These are phyloP conservation scores for Entelurus aequoreus DNA, from an alignment of 2,113 vertebrate genomes.

Conservation along the genomic window DNA sequence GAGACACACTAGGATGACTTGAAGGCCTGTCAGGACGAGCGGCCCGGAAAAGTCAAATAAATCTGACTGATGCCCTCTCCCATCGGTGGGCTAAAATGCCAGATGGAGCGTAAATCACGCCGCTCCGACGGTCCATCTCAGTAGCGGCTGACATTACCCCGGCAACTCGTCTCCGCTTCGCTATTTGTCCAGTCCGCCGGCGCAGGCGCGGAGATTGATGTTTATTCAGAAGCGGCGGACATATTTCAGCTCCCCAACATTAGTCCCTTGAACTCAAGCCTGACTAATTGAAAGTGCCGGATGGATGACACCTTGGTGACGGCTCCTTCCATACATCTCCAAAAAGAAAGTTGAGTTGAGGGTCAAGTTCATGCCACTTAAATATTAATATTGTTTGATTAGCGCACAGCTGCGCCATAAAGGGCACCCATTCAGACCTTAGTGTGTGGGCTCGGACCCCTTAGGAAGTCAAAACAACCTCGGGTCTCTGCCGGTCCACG, in stretches of 20 bases:
- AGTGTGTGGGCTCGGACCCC: slow-evolving; percentile 32
- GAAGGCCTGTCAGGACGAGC: slow-evolving; percentile 68
- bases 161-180: slow-evolving; percentile 66
- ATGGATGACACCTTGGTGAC: neutral
- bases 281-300: slow-evolving; percentile 57
- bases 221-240: slow-evolving; percentile 70
- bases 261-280: slow-evolving; percentile 55
- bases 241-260: slow-evolving; percentile 72
- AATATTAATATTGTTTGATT: slow-evolving; percentile 62
- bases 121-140: slow-evolving; percentile 60
- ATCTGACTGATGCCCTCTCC: slow-evolving; percentile 73
- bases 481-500: slow-evolving; percentile 22
- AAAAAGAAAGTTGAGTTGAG: slow-evolving; percentile 55
- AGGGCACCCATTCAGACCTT: slow-evolving; percentile 52
- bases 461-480: slow-evolving; percentile 21
- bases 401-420: slow-evolving; percentile 57
- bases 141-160: slow-evolving; percentile 64
- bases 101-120: slow-evolving; percentile 73
- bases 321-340: slow-evolving; percentile 51
- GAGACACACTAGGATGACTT: slow-evolving; percentile 70
- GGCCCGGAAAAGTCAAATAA: slow-evolving; percentile 70
- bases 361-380: slow-evolving; percentile 48
- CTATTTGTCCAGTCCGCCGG: slow-evolving; percentile 57
- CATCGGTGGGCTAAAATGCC: slow-evolving; percentile 67
- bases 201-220: slow-evolving; percentile 65